Percentiles rank a stretch among this genome's conserved stretches.
phyloP scores from a whole-genome alignment of 2,797 vertebrate species.

The Pipistrellus pygmaeus region DNA sequence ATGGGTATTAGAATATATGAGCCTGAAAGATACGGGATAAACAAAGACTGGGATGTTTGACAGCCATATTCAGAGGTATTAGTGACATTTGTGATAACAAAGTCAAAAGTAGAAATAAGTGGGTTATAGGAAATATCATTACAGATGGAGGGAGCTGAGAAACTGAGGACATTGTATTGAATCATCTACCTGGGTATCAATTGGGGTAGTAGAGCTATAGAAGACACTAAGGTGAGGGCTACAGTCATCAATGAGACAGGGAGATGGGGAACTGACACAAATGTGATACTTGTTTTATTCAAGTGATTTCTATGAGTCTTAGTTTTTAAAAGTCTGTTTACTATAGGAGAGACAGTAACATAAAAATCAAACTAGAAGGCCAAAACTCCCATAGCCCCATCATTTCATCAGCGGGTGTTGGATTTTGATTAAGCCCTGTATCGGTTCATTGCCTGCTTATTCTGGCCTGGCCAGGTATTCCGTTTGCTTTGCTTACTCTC shows the following conservation, averaged over 20 bases:
- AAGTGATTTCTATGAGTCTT: neutral
- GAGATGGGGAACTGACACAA: neutral
- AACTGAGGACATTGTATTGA: neutral
- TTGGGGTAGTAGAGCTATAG: neutral
- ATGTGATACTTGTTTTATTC: neutral
- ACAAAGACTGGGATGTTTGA: neutral
- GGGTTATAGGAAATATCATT: neutral
- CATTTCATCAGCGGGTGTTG: neutral
- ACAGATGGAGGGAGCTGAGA: neutral
- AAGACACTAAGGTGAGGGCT: neutral
- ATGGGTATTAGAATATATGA: neutral
- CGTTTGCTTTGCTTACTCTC: neutral
- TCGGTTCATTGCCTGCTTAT: neutral
- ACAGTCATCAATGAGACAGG: neutral
- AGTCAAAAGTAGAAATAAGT: neutral
- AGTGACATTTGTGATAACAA: neutral
- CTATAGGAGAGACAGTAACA: neutral
- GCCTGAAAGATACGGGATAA: neutral
- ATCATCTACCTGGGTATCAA: neutral
- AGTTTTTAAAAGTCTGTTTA: neutral
- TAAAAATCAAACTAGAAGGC: neutral
- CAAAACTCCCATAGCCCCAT: neutral
- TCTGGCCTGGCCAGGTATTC: neutral
- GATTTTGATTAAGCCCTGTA: neutral
- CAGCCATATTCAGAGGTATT: neutral